A percentile compares a stretch with the other conserved stretches of the same genome.
phyloP scores from a whole-genome alignment of 2,888 invertebrate genomes.

The Sphecodes monilicornis region DNA sequence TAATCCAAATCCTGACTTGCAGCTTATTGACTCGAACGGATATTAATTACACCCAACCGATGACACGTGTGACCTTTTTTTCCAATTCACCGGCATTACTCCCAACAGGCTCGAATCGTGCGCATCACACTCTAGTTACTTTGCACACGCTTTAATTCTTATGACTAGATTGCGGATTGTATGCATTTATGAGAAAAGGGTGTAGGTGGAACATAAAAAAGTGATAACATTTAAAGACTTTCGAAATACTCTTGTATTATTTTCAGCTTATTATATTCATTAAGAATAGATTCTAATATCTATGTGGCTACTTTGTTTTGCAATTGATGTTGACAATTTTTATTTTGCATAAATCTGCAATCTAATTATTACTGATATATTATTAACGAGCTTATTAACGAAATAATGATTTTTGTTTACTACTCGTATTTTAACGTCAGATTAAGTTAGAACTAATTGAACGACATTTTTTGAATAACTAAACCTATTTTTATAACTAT shows the following conservation, averaged over 20 bases:
- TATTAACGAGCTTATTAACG: neutral
- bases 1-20: neutral
- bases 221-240: no score
- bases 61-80: conserved; percentile 19
- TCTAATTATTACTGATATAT: neutral
- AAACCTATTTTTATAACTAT: neutral
- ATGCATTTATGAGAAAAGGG: no score
- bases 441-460: neutral
- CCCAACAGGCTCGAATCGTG: neutral
- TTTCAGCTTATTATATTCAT: no score
- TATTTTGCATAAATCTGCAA: neutral
- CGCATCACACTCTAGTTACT: neutral
- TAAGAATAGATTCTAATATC: no score
- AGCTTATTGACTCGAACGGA: conserved; percentile 26
- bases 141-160: conserved; percentile 14
- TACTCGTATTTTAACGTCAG: neutral
- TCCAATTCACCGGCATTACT: neutral
- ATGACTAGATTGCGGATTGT: neutral
- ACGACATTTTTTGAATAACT: neutral
- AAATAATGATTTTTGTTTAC: neutral
- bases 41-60: conserved; percentile 30
- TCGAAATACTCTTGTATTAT: neutral
- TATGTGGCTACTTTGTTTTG: neutral
- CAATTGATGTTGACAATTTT: neutral
- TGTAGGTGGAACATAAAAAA: neutral